phyloP scores from a whole-genome alignment of 2,113 vertebrate genomes.

The Callithrix jacchus region DNA sequence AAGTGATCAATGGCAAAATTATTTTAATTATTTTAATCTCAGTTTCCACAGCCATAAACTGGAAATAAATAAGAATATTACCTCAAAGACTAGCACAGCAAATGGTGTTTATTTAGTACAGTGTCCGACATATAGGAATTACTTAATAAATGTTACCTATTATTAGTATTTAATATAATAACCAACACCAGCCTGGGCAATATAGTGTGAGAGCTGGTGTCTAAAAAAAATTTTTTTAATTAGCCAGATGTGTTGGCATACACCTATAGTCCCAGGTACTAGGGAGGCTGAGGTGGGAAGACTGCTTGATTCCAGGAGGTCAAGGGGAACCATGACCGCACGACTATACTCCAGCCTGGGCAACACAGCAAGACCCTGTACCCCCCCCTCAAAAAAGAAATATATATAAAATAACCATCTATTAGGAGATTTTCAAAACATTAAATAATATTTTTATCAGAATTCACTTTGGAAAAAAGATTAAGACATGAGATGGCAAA shows the following conservation, averaged over 20 bases:
- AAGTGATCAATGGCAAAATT: slow-evolving; percentile 25
- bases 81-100: neutral
- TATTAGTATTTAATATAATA: neutral
- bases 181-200: too few species aligned
- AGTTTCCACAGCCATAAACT: slow-evolving; percentile 1
- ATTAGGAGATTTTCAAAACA: neutral
- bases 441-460: neutral
- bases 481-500: slow-evolving; percentile 39
- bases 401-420: neutral
- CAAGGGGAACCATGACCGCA: too few species aligned
- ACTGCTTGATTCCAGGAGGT: too few species aligned
- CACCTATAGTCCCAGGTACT: too few species aligned
- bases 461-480: slow-evolving; percentile 37
- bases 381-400: too few species aligned
- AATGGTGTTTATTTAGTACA: neutral
- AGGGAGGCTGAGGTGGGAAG: too few species aligned
- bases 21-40: slow-evolving; percentile 19
- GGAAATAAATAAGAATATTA: slow-evolving; percentile 16
- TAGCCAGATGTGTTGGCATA: too few species aligned
- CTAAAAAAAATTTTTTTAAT: too few species aligned
- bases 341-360: too few species aligned
- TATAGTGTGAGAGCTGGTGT: too few species aligned
- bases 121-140: neutral
- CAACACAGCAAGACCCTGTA: too few species aligned
- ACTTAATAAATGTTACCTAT: neutral